Conservation (phyloP, 2,113 vertebrate species). For the Anas platyrhynchos region DNA sequence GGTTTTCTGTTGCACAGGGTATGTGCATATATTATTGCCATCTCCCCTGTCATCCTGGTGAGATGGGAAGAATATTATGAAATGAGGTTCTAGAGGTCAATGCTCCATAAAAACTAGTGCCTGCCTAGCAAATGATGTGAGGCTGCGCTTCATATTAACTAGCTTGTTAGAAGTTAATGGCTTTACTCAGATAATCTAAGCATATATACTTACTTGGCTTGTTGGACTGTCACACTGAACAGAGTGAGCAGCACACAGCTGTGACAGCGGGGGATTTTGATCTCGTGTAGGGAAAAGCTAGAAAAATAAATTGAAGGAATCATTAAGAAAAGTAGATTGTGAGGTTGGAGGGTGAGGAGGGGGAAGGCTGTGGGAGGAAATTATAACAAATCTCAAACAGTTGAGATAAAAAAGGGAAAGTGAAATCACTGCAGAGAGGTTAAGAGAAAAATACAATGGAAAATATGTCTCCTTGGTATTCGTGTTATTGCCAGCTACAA, state of each 20-base stretch:
- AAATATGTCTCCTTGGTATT: background rate
- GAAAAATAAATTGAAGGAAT: background rate
- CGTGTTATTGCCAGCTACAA: background rate
- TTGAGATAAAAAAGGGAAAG: background rate
- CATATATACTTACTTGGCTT: fast-evolving
- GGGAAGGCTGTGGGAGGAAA: background rate
- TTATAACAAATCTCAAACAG: background rate
- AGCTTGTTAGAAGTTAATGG: background rate
- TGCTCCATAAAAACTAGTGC: background rate
- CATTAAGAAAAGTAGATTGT: background rate
- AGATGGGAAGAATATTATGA: background rate
- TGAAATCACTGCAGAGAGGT: background rate
- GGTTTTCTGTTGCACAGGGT: background rate
- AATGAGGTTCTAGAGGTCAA: background rate
- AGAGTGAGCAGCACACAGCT: background rate
- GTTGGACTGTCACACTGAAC: background rate
- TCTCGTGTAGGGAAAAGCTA: background rate
- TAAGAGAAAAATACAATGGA: background rate
- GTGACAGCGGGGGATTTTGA: background rate
- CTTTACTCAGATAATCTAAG: background rate
- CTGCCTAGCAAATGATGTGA: background rate
- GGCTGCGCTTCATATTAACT: background rate
- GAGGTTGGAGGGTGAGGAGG: too few relatives aligned
- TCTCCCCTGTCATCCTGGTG: background rate
- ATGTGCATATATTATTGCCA: background rate